A percentile compares a stretch with the other conserved stretches of the same genome.
These are phyloP conservation scores for Nomada hirtipes DNA, from an alignment of 2,888 invertebrate species.

Conservation along the genomic window DNA sequence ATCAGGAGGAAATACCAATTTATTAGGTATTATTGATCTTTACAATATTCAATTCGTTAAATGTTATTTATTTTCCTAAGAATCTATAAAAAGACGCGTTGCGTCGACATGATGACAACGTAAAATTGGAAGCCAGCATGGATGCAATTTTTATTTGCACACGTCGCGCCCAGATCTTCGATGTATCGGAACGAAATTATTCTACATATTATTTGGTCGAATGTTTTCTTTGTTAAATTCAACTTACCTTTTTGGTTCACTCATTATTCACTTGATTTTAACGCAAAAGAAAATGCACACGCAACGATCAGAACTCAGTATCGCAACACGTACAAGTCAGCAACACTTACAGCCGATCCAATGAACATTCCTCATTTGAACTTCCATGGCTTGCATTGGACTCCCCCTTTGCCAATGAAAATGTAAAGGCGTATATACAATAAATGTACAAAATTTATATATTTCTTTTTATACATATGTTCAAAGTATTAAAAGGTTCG, in stretches of 20 bases:
- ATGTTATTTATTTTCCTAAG: constrained; percentile 19
- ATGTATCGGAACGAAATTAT: constrained; percentile 42
- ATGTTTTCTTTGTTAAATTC: not conserved
- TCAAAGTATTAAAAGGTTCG: no score
- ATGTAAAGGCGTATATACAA: constrained; percentile 33
- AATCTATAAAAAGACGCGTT: constrained; percentile 67
- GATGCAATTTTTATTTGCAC: constrained; percentile 63
- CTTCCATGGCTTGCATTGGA: constrained; percentile 62
- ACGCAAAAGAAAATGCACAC: constrained; percentile 65
- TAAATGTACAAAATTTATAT: not conserved
- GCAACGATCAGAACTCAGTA: constrained; percentile 61
- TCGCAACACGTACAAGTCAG: constrained; percentile 61
- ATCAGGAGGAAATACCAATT: not conserved
- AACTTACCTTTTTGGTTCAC: constrained; percentile 81
- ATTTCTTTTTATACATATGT: not conserved
- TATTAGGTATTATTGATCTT: not conserved
- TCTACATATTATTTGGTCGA: constrained; percentile 4
- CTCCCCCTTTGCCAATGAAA: constrained; percentile 44
- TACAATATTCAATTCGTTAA: not conserved
- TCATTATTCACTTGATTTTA: constrained; percentile 74
- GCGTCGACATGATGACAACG: constrained; percentile 85
- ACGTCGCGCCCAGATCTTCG: constrained; percentile 10
- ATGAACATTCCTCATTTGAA: constrained; percentile 63
- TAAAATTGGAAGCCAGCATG: constrained; percentile 82
- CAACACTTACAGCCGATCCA: constrained; percentile 59